A percentile compares a stretch with the other conserved stretches of the same genome.
These are phyloP conservation scores for Corythornis leucogaster DNA, from an alignment of 2,797 vertebrate genomes.

Conservation along the genomic window DNA sequence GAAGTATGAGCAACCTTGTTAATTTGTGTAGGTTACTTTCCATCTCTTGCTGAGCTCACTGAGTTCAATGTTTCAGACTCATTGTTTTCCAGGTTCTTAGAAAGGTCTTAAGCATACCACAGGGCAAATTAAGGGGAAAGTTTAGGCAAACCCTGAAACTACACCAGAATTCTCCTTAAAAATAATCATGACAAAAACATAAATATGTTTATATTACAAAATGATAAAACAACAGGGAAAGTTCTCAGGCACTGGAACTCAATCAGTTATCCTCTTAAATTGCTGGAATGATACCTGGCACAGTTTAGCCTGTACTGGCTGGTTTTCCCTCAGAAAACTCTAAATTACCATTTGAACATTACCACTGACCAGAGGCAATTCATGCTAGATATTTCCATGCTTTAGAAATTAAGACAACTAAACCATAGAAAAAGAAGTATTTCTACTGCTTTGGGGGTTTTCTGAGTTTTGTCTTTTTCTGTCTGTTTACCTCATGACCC, in stretches of 20 bases:
- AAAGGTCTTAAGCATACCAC: not conserved
- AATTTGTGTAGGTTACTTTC: not conserved
- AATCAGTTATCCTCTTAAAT: not conserved
- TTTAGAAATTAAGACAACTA: not conserved
- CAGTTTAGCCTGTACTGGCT: not conserved
- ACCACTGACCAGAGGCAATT: not conserved
- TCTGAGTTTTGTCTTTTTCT: not conserved
- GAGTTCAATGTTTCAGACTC: not conserved
- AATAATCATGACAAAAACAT: not conserved
- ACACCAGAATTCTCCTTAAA: not conserved
- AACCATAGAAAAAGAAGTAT: not conserved
- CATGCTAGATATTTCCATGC: not conserved
- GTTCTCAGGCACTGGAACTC: not conserved
- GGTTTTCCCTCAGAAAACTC: not conserved
- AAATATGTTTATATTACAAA: not conserved
- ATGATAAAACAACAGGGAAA: not conserved
- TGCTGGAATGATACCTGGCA: not conserved
- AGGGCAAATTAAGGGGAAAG: not conserved
- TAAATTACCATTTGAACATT: not conserved
- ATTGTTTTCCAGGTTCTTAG: not conserved
- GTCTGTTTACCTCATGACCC: not conserved
- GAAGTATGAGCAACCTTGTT: not conserved
- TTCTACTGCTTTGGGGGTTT: accelerated
- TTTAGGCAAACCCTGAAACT: not conserved
- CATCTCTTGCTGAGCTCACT: not conserved